Conservation (phyloP, 2,797 vertebrate species). For the Karalla daura region DNA sequence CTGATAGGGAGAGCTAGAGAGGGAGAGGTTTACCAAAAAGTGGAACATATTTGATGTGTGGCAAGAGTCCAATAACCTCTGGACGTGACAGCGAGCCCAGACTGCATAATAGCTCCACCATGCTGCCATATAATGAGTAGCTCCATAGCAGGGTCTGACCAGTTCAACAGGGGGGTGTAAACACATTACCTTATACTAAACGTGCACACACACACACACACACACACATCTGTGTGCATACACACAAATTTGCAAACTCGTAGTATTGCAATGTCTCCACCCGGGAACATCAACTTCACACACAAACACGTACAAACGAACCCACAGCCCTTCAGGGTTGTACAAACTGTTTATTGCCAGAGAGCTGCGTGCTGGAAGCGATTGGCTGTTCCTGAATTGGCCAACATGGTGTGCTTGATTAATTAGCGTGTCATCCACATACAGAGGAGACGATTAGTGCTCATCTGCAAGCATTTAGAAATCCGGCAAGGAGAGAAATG, state of each 20-base stretch:
- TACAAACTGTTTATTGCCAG: constrained; percentile 65
- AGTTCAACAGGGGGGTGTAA: constrained; percentile 48
- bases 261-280: constrained; percentile 24
- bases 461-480: constrained; percentile 73
- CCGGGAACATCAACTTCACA: constrained; percentile 33
- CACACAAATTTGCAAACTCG: constrained; percentile 23
- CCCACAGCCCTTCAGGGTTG: constrained; percentile 55
- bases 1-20: background rate
- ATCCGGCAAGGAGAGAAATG: constrained; percentile 28
- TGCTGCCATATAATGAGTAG: constrained; percentile 45
- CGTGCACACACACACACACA: background rate
- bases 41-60: constrained; percentile 52
- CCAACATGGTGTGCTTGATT: constrained; percentile 62
- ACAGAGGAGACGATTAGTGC: constrained; percentile 67
- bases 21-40: constrained; percentile 34
- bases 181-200: constrained; percentile 34
- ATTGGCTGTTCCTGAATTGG: constrained; percentile 55
- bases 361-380: constrained; percentile 56
- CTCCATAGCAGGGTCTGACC: constrained; percentile 44
- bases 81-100: constrained; percentile 36
- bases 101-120: constrained; percentile 45
- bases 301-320: constrained; percentile 41
- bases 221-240: background rate
- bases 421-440: constrained; percentile 71
- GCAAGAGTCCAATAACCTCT: constrained; percentile 57